Base-by-base conservation (phyloP, 2,888 invertebrate genomes). In the Aquatica leii region DNA sequence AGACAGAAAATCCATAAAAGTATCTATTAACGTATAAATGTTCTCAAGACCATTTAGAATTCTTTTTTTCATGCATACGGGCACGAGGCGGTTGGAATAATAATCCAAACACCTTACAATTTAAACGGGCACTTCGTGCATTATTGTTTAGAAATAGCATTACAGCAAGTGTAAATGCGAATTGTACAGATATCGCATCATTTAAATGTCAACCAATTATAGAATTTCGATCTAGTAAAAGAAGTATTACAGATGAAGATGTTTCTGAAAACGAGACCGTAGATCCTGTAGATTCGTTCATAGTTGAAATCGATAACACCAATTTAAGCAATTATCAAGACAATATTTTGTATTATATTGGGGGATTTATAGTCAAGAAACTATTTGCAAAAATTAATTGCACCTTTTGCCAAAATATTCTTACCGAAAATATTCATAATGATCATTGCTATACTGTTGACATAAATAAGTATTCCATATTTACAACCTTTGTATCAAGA, bases 1-100 rank as follows among this genome's bases (percentile, higher is more conserved):
- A 14, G 12, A 12, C 12, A 41, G 41, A 41, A 41, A 41, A 41
- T 15, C 41, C 41, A 14, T 15, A 14, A 14, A 41, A 12, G 15
- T 41, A 41, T 11, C 15, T 41, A 41, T 41, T 41, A 41, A 41
- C 41, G 14, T 41, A 41, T 12, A 41, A 41, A 41, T 41, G 41
- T 15, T 12, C 41, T 12, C 41, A 41, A 15, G 41, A 41, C 15
- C 41, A 41, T 41, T 15, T 41, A 14, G 37, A 37, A 8, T 37
- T 37, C 9, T 37, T 37, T 37, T 37, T 37, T 37, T 37, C 37
- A 12, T 37, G 37, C 37, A 37, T 37, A 37, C 37, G n/a, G 37
- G 37, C 5, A 37, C 37, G 37, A 37, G 37, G 37, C 37, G 37
- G 37, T 37, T 37, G 37, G 37, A 31, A 31, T 31, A 31, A 31